These are phyloP conservation scores for Moxostoma hubbsi DNA, from an alignment of 2,797 vertebrate genomes.

Conservation along the genomic window DNA sequence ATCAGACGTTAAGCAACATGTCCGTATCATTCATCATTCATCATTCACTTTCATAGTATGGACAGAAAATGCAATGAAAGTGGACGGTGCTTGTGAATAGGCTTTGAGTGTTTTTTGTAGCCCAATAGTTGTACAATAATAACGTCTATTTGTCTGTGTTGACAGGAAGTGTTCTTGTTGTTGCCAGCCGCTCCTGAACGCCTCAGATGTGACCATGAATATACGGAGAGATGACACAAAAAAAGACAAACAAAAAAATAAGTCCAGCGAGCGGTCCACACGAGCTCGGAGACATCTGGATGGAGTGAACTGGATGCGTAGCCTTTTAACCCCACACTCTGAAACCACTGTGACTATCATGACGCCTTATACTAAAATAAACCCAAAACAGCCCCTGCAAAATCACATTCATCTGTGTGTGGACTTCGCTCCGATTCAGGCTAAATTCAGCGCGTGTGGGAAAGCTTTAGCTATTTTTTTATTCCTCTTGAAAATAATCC, in stretches of 20 bases:
- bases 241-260: background rate
- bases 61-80: background rate
- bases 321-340: slow-evolving; percentile 55
- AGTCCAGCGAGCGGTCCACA: slow-evolving; percentile 63
- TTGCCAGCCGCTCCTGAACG: slow-evolving; percentile 76
- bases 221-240: slow-evolving; percentile 60
- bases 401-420: slow-evolving; percentile 59
- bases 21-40: background rate
- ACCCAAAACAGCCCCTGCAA: slow-evolving; percentile 37
- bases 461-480: slow-evolving; percentile 34
- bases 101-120: background rate
- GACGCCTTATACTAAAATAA: slow-evolving; percentile 67
- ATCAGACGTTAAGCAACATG: no score
- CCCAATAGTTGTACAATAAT: background rate
- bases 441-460: slow-evolving; percentile 58
- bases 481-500: slow-evolving; percentile 33
- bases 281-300: slow-evolving; percentile 74
- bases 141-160: background rate
- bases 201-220: slow-evolving; percentile 74
- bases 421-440: slow-evolving; percentile 61
- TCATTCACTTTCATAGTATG: background rate
- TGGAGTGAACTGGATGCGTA: slow-evolving; percentile 69
- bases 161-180: slow-evolving; percentile 70
- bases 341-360: slow-evolving; percentile 81
- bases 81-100: background rate